Base-by-base conservation (phyloP, 2,797 vertebrate genomes). In the Myotis myotis region DNA sequence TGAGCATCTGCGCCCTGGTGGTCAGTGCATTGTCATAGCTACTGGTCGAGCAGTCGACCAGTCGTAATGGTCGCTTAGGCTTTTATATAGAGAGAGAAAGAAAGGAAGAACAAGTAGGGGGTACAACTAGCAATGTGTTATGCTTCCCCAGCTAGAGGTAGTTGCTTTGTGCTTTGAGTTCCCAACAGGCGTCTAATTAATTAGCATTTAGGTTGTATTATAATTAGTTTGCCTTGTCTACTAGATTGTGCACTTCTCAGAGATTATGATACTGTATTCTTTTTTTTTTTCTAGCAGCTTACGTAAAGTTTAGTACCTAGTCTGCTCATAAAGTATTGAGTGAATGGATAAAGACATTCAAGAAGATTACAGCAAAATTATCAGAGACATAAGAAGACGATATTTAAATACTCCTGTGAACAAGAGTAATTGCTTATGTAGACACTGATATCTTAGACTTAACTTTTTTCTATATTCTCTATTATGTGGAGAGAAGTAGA, bases 281-380 rank as follows among this genome's bases (percentile, higher is more conserved):
- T 66, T 22, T 72, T 83, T 72, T 83, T 75, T 62, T 68, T 75
- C 12, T 1, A 89, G 28, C 38, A 25, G 20, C 30, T 92, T 62
- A 84, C 15, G n/a, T 92, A 62, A 89, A 87, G 36, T 74, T 84
- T 66, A 84, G 47, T 36, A 92, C 9, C 41, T 51, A 55, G n/a
- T 79, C 16, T 6, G 4, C 15, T 92, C 16, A 41, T 80, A 17
- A 55, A 68, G 16, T 44, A 19, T 89, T 92, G 36, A 89, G 68
- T 86, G 74, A 82, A 76, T 82, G 12, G 38, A 19, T 92, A 53
- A 76, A 95, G 33, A 16, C 41, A 84, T 79, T 87, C 30, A 22
- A 79, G 78, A 87, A 84, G 49, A 91, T 28, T 36, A 49, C 10
- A 94, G 72, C 83, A 93, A 76, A 93, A 90, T 62, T 90, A 74